Percentiles rank a stretch among this genome's conserved stretches.
These are phyloP conservation scores for Agrotis exclamationis DNA, from an alignment of 2,888 invertebrate genomes.

Conservation along the genomic window DNA sequence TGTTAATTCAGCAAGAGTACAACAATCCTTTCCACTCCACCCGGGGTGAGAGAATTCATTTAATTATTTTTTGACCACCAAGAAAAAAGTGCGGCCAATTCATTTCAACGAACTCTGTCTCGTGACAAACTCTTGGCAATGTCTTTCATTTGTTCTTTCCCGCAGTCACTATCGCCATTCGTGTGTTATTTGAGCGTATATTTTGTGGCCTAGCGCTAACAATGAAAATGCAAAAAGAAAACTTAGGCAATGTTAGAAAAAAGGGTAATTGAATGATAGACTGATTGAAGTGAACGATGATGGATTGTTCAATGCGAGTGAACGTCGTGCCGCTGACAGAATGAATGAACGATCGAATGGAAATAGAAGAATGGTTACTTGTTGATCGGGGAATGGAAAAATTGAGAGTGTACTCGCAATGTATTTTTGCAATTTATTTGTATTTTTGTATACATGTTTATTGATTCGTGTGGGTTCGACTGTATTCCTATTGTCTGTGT, in stretches of 20 bases:
- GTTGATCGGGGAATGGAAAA: conserved; percentile 59
- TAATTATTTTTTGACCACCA: too few species aligned
- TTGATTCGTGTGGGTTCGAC: conserved; percentile 10
- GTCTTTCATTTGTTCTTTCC: not conserved
- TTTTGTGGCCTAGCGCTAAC: not conserved
- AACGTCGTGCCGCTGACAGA: conserved; percentile 57
- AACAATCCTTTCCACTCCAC: too few species aligned
- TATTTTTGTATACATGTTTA: conserved; percentile 37
- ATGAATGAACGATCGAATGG: conserved; percentile 54
- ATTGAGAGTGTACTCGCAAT: conserved; percentile 29
- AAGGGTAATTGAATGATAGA: conserved; percentile 59
- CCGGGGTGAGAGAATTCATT: too few species aligned
- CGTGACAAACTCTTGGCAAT: not conserved
- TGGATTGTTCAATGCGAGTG: conserved; percentile 53
- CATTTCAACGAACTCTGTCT: too few species aligned
- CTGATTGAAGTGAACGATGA: conserved; percentile 59
- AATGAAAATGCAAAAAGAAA: conserved; percentile 38
- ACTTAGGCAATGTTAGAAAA: conserved; percentile 30
- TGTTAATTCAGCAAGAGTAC: too few species aligned
- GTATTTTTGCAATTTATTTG: conserved; percentile 49
- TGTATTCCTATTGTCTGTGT: conserved; percentile 13
- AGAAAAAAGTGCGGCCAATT: too few species aligned
- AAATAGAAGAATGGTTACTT: conserved; percentile 62
- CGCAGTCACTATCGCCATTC: not conserved
- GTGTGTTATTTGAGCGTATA: not conserved